Base-by-base conservation (phyloP, 2,888 invertebrate genomes). In the Heteropelma amictum region DNA sequence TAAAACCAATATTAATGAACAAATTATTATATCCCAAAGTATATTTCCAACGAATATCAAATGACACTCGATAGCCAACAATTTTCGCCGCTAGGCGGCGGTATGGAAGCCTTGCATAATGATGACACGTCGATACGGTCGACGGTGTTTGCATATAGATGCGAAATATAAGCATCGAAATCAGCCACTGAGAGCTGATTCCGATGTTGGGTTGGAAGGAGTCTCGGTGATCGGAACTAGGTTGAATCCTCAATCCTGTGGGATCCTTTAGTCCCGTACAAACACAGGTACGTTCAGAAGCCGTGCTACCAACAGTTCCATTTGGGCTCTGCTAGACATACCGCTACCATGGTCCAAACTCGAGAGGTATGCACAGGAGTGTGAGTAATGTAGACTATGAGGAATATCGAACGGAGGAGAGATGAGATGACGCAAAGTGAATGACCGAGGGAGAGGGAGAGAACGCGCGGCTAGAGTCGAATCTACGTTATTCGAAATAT, bases 401-500 rank as follows among this genome's bases (percentile, higher is more conserved):
- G n/a, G 47, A 54, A 68, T 47, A 69, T 54, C 35, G 64, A 45
- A 45, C 38, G 53, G 40, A 35, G 63, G 65, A 70, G 65, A 33
- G 35, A 70, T 53, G 54, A 63, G 58, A 74, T 65, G 68, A 75
- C 61, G 47, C 63, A 21, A 47, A 67, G 51, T 35, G 35, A 35
- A 33, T 28, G 33, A 28, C n/a, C 61, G 30, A 51, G 54, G 30
- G 68, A 45, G 61, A 60, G 17, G 45, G 17, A 14, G 40, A 14
- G 14, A 40, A 30, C 61, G 17, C 61, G 61, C n/a, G 73, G 79
- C 63, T 76, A 64, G 67, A 71, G 72, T 74, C 77, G 77, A 83
- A 84, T 85, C 84, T 82, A 84, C 84, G 83, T 85, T 86, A 84
- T 84, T 82, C 85, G 85, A 86, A 86, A 87, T 86, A 87, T 87